A percentile compares a stretch with the other conserved stretches of the same genome.
These are phyloP conservation scores for Heterotis niloticus DNA, from an alignment of 2,113 vertebrate genomes.

Conservation along the genomic window DNA sequence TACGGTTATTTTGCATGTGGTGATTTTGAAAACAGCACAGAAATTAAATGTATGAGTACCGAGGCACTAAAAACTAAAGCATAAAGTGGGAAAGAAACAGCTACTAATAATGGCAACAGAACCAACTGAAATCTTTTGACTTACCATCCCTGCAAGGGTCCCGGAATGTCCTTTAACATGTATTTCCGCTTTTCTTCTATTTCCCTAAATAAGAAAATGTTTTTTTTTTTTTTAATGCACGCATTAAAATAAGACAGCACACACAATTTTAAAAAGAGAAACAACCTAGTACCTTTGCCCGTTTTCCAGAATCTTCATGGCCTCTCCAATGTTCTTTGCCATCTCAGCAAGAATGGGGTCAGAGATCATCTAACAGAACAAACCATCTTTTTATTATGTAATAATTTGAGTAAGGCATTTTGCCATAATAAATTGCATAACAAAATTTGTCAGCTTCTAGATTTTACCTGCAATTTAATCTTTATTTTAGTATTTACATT, in stretches of 20 bases:
- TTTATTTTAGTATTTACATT: too few species aligned
- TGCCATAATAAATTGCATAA: background rate
- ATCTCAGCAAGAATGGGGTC: conserved; percentile 82
- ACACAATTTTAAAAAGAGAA: background rate
- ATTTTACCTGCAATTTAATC: too few species aligned
- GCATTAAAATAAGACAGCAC: conserved; percentile 6
- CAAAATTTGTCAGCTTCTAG: too few species aligned
- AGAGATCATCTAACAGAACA: conserved; percentile 62
- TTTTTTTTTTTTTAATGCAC: background rate
- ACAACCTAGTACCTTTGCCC: conserved; percentile 64
- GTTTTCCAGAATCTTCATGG: conserved; percentile 85
- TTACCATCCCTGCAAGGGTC: conserved; percentile 89
- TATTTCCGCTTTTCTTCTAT: conserved; percentile 60
- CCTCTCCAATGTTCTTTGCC: conserved; percentile 86
- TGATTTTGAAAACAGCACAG: background rate
- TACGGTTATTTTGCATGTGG: background rate
- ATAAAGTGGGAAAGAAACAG: background rate
- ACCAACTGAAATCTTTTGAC: conserved; percentile 24
- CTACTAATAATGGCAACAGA: too few species aligned
- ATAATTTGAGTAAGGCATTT: background rate
- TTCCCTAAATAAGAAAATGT: conserved; percentile 62
- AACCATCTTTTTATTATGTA: background rate
- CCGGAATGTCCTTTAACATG: conserved; percentile 78
- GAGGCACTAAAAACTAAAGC: background rate
- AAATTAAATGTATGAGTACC: background rate